Evolutionary conservation across 2,888 invertebrate species (phyloP).

Genomic region (Pterostichus niger): DNA sequence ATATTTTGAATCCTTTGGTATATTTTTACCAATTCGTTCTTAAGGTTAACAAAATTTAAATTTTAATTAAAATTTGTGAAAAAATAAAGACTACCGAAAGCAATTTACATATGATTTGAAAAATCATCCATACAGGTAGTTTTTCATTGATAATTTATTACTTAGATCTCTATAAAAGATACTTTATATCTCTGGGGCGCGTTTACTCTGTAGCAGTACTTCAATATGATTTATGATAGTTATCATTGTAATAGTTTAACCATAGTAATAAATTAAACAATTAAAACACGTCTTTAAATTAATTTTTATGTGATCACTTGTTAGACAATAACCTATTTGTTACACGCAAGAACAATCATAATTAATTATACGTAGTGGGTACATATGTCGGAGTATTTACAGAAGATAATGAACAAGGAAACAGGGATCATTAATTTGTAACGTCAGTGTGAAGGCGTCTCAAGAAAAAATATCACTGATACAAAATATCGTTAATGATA

Average conservation of each 20-base stretch:
- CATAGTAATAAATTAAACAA: constrained; percentile 57
- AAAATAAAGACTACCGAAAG: neutral
- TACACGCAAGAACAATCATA: constrained; percentile 53
- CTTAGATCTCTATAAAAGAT: constrained; percentile 28
- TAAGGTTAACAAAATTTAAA: neutral
- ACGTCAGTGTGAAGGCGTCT: constrained; percentile 36
- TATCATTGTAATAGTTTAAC: constrained; percentile 42
- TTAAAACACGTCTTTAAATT: constrained; percentile 60
- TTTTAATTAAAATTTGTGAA: neutral
- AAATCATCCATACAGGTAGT: constrained; percentile 26
- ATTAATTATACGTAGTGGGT: constrained; percentile 49
- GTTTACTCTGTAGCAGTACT: constrained; percentile 13
- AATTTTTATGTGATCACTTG: constrained; percentile 57
- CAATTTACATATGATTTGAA: constrained; percentile 39
- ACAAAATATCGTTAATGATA: constrained; percentile 27
- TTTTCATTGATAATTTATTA: constrained; percentile 31
- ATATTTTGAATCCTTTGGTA: too few species aligned
- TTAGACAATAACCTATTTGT: constrained; percentile 61
- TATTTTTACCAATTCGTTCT: neutral
- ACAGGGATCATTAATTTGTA: constrained; percentile 44
- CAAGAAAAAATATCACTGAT: constrained; percentile 33
- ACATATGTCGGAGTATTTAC: constrained; percentile 43
- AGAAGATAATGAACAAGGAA: constrained; percentile 47
- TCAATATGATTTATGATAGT: constrained; percentile 30
- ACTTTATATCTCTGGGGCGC: constrained; percentile 27